A percentile compares a stretch with the other conserved stretches of the same genome.
phyloP scores from a whole-genome alignment of 2,797 vertebrate species.

The Pseudomugil tenellus region DNA sequence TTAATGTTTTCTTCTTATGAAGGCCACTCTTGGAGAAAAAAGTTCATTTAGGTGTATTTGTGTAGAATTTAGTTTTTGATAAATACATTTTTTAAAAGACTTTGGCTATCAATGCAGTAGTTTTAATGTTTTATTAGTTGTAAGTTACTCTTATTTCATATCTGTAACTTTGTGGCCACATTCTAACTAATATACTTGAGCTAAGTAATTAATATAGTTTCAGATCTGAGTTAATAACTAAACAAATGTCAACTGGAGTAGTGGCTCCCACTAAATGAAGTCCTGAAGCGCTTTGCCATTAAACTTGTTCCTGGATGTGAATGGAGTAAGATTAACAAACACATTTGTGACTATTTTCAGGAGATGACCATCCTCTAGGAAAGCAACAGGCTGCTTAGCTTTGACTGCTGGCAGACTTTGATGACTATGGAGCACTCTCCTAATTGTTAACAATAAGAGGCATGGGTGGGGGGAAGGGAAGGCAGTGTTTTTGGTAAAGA shows the following conservation, averaged over 20 bases:
- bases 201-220: constrained; percentile 25
- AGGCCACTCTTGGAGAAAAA: neutral
- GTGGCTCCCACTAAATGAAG: constrained; percentile 50
- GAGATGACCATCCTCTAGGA: constrained; percentile 68
- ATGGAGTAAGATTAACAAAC: constrained; percentile 75
- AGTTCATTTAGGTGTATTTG: neutral
- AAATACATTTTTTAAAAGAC: neutral
- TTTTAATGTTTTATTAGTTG: neutral
- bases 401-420: constrained; percentile 82
- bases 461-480: constrained; percentile 58
- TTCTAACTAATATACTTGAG: constrained; percentile 40
- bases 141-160: neutral
- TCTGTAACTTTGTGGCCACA: constrained; percentile 1
- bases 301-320: constrained; percentile 70
- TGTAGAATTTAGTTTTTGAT: neutral
- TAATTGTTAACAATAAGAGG: constrained; percentile 85
- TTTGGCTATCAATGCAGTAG: neutral
- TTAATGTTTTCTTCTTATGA: too few relatives aligned
- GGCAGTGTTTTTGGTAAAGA: constrained; percentile 79
- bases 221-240: constrained; percentile 35
- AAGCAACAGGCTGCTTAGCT: constrained; percentile 73
- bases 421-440: constrained; percentile 74
- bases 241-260: constrained; percentile 38
- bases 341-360: constrained; percentile 80
- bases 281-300: constrained; percentile 52